Base-by-base conservation (phyloP, 2,888 invertebrate species). In the Chelonus formosanus region DNA sequence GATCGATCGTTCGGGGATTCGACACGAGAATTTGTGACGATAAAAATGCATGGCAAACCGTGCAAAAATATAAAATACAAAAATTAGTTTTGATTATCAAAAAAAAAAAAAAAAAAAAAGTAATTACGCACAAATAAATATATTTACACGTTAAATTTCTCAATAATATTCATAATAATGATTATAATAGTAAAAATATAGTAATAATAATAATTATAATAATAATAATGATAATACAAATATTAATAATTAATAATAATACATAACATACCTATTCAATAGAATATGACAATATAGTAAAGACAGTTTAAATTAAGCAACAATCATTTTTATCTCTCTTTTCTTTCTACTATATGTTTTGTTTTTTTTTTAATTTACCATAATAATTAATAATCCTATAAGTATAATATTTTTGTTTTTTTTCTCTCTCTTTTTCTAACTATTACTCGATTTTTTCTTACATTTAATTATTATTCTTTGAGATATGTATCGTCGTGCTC, bases 401-500 rank as follows among this genome's bases (percentile, higher is more conserved):
- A 70, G 75, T 20, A 20, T 20, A 20, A 20, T 20, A 20, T 20
- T 20, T 20, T 20, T 20, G 20, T 20, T 20, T 20, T 20, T 20
- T 20, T 20, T 20, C 20, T 20, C 20, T 20, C 20, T 20, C 20
- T 20, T 20, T 20, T 20, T 20, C 20, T 20, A 20, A 20, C 20
- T 20, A 20, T 20, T 20, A 20, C 20, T 20, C 20, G 20, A 20
- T 20, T 20, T 20, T 20, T 20, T 71, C 82, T 82, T 82, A 83
- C 70, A 73, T 76, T 81, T 84, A 84, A 71, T 84, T 84, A 84
- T 84, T 84, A 84, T 83, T 82, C 81, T 84, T 80, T 82, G 81
- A 83, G 84, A 84, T 84, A 84, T 84, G 84, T 83, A 84, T 83
- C 84, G 83, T 84, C 81, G 78, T 81, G 76, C 81, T 72, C 71